A percentile compares a stretch with the other conserved stretches of the same genome.
These are phyloP conservation scores for Diachasma alloeum DNA, from an alignment of 1,140 invertebrate species.

Conservation along the genomic window DNA sequence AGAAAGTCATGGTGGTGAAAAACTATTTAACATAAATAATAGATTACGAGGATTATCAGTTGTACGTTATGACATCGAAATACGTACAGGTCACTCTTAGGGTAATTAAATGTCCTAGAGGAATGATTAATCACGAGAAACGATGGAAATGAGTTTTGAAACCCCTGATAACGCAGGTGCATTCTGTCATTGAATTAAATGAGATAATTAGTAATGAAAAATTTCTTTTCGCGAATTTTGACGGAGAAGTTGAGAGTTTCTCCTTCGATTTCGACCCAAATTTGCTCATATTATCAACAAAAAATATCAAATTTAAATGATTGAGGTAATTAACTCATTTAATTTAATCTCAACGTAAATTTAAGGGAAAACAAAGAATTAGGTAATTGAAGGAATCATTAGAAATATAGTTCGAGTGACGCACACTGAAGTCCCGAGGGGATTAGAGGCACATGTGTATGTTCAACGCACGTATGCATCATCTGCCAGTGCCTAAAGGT, in stretches of 20 bases:
- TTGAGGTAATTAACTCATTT: not conserved
- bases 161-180: not conserved
- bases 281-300: not conserved
- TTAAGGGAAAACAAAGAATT: not conserved
- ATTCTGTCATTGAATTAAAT: not conserved
- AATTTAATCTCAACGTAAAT: not conserved
- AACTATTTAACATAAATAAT: not conserved
- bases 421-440: not conserved
- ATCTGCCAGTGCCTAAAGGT: not conserved
- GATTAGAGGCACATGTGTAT: no score
- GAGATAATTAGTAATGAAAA: not conserved
- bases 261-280: not conserved
- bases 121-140: not conserved
- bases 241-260: not conserved
- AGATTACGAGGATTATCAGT: not conserved
- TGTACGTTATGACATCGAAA: not conserved
- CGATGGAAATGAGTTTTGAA: not conserved
- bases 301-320: not conserved
- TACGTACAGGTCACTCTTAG: conserved; percentile 1
- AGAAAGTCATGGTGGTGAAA: conserved; percentile 17
- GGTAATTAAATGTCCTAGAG: not conserved
- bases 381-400: not conserved
- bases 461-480: no score
- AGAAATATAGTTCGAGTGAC: not conserved
- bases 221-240: no score